Evolutionary conservation across 1,140 invertebrate genomes (phyloP), one percentile per base, ranked within the genome.

Genomic region (Ips nitidus): DNA sequence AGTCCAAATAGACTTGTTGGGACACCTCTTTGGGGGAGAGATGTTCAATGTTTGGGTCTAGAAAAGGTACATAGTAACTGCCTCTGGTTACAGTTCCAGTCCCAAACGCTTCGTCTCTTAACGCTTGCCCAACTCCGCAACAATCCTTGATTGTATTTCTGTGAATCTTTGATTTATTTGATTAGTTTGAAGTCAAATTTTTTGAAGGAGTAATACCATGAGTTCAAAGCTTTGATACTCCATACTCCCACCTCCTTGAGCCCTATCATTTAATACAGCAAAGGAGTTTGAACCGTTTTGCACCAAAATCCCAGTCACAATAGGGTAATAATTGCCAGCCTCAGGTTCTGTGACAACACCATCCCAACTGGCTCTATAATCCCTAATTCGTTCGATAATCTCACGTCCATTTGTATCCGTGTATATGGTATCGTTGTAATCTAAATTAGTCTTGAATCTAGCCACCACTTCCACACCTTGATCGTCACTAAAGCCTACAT

Each of bases 261-360:
- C 85, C 63, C 97, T 82, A 79, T 98, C 74, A 36, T 66, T 76
- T n/a, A 98, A 78, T 1, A 95, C 79, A 6, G 84, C 85, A 7
- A 91, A 70, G 36, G 84, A 83, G 0, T 82, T 73, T 3, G 81
- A 79, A 47, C 82, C 74, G 63, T 74, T 71, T 61, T 57, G 64
- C 22, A 76, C 65, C 39, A 66, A 41, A 41, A 98, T 94, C 60
- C 90, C 86, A 2, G 90, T 90, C 36, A 93, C 95, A 1, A 98
- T 86, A 0, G 97, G 97, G 80, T 94, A 98, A 81, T 97, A 98
- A 80, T 98, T 98, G 1, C 89, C 91, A 53, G 93, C 82, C 1
- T 93, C 81, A 22, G 87, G 82, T 66, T 97, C 89, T 80, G 40
- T 94, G 59, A 1, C 83, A 78, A 43, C 67, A 0, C 85, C 80